phyloP scores from a whole-genome alignment of 2,797 vertebrate genomes.

The Ambastaia sidthimunki region DNA sequence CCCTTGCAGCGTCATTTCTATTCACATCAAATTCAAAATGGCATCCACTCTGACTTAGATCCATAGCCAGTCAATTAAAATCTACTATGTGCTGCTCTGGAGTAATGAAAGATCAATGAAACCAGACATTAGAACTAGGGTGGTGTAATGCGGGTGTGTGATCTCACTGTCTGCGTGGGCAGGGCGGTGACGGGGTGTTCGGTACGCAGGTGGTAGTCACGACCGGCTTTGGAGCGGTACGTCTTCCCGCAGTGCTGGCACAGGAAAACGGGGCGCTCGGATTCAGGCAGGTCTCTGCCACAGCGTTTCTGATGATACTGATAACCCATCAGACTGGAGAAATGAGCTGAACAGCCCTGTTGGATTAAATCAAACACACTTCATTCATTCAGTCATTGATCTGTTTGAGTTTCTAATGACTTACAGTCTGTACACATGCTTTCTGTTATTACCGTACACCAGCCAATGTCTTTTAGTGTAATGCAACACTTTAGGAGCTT shows the following conservation, averaged over 20 bases:
- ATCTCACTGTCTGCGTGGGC: slow-evolving; percentile 50
- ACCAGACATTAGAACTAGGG: not conserved
- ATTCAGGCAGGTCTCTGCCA: slow-evolving; percentile 85
- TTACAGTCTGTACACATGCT: not conserved
- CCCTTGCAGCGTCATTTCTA: not conserved
- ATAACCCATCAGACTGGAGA: slow-evolving; percentile 96
- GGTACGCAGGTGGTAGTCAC: slow-evolving; percentile 90
- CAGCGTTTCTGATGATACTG: slow-evolving; percentile 97
- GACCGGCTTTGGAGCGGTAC: slow-evolving; percentile 93
- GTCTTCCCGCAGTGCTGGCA: slow-evolving; percentile 90
- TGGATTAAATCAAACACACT: slow-evolving; percentile 31
- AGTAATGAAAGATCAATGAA: not conserved
- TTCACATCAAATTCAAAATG: not conserved
- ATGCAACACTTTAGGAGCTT: not conserved
- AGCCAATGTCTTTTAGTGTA: not conserved
- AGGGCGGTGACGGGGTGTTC: slow-evolving; percentile 72
- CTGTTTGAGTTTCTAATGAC: not conserved
- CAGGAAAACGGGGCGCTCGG: slow-evolving; percentile 87
- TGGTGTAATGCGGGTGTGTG: not conserved
- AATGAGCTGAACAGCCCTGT: slow-evolving; percentile 90
- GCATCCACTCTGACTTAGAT: not conserved
- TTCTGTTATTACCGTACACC: not conserved
- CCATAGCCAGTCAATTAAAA: not conserved
- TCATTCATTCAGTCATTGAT: slow-evolving; percentile 19
- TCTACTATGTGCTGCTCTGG: not conserved